These are phyloP conservation scores for Pelosia muscerda DNA, from an alignment of 2,888 invertebrate genomes.

Conservation along the genomic window DNA sequence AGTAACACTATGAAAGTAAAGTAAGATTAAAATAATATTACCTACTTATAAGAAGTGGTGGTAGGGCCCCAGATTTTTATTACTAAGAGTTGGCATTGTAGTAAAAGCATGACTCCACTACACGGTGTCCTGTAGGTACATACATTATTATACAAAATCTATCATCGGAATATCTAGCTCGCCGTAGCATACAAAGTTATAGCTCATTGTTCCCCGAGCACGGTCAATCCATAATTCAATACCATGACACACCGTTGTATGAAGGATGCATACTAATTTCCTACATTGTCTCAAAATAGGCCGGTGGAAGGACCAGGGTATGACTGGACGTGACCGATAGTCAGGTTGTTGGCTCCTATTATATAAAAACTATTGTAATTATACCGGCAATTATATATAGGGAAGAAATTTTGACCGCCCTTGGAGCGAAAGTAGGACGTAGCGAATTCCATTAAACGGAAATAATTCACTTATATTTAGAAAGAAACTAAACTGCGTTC, in stretches of 20 bases:
- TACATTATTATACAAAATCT: not conserved
- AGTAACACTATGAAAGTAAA: too few relatives aligned
- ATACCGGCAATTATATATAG: too few relatives aligned
- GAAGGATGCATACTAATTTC: conserved; percentile 46
- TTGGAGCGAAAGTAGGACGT: too few relatives aligned
- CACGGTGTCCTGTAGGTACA: too few relatives aligned
- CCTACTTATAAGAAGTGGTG: too few relatives aligned
- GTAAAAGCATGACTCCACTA: not conserved
- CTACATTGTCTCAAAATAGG: conserved; percentile 40
- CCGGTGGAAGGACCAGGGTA: conserved; percentile 8
- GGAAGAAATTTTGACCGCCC: too few relatives aligned
- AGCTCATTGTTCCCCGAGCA: conserved; percentile 11
- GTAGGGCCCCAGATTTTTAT: too few relatives aligned
- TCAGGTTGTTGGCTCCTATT: conserved; percentile 9
- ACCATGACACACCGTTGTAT: conserved; percentile 22
- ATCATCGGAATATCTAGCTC: conserved; percentile 9
- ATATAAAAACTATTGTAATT: not conserved
- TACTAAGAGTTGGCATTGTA: not conserved
- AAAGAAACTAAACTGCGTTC: too few relatives aligned
- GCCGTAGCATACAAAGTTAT: conserved; percentile 15
- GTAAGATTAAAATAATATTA: too few relatives aligned
- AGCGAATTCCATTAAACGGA: too few relatives aligned
- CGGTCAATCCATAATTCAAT: conserved; percentile 21
- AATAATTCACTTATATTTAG: too few relatives aligned
- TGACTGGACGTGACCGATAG: not conserved